These are phyloP conservation scores for Typhlichthys subterraneus DNA, from an alignment of 2,797 vertebrate genomes.

Conservation along the genomic window DNA sequence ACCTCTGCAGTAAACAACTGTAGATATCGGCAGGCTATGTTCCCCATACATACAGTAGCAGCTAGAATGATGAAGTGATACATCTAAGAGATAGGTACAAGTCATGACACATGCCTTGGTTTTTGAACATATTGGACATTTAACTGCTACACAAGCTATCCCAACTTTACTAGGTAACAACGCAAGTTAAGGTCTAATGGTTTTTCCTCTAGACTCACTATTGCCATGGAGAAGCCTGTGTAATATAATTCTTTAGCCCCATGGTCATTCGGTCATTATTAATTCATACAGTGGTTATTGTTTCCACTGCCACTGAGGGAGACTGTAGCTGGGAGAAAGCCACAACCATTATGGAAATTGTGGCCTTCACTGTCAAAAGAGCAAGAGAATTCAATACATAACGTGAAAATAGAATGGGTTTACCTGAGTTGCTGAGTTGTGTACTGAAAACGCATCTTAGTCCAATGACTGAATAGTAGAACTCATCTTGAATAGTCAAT, in stretches of 20 bases:
- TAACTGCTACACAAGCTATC: background rate
- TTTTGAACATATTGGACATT: background rate
- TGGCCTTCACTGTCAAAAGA: background rate
- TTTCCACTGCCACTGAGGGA: conserved; percentile 36
- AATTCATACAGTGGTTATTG: conserved; percentile 62
- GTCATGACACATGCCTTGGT: background rate
- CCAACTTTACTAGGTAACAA: background rate
- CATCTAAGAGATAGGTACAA: background rate
- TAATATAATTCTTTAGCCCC: conserved; percentile 46
- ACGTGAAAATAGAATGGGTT: conserved; percentile 1
- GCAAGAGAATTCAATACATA: too few relatives aligned
- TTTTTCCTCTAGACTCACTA: conserved; percentile 30
- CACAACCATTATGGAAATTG: background rate
- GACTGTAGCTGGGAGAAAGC: conserved; percentile 8
- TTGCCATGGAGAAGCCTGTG: conserved; percentile 33
- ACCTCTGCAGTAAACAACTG: background rate
- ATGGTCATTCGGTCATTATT: conserved; percentile 54
- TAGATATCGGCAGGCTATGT: background rate
- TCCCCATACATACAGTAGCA: background rate
- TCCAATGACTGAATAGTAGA: background rate
- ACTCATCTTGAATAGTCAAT: conserved; percentile 1
- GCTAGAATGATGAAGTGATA: background rate
- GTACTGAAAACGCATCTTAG: background rate
- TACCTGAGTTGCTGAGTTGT: conserved; percentile 36
- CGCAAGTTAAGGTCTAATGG: conserved; percentile 11